phyloP scores from a whole-genome alignment of 2,797 vertebrate genomes.

The Mastacembelus armatus region DNA sequence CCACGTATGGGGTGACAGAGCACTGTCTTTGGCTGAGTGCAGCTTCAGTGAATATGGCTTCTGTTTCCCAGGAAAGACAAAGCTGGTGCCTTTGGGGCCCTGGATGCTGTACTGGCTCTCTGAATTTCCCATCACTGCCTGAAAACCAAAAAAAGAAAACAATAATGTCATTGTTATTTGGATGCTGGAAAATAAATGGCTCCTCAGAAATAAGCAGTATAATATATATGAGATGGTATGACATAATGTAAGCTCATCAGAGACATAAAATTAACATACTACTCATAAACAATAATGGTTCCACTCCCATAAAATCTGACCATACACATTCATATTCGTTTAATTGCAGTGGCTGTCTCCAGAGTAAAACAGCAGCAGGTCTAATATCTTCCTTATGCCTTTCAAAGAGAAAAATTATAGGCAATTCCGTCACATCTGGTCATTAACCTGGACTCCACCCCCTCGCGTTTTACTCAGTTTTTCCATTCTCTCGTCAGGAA shows the following conservation, averaged over 20 bases:
- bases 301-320: constrained; percentile 33
- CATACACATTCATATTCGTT: constrained; percentile 15
- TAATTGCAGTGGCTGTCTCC: constrained; percentile 23
- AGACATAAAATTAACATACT: constrained; percentile 41
- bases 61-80: constrained; percentile 84
- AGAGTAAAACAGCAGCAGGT: constrained; percentile 37
- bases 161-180: background rate
- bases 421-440: constrained; percentile 41
- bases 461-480: constrained; percentile 30
- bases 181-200: constrained; percentile 22
- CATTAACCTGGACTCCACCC: constrained; percentile 30
- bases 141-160: constrained; percentile 39
- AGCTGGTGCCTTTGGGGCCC: constrained; percentile 86
- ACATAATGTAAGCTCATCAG: constrained; percentile 39
- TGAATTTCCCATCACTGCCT: constrained; percentile 93
- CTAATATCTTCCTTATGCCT: constrained; percentile 42
- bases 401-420: constrained; percentile 35
- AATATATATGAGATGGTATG: constrained; percentile 33
- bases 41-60: constrained; percentile 90
- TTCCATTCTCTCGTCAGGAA: constrained; percentile 27
- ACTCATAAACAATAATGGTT: constrained; percentile 53
- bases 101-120: constrained; percentile 97
- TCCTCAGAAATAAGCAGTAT: constrained; percentile 18
- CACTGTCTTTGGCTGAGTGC: constrained; percentile 86
- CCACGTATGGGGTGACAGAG: constrained; percentile 86